Base-by-base conservation (phyloP, 2,113 vertebrate genomes). In the Falco punctatus region DNA sequence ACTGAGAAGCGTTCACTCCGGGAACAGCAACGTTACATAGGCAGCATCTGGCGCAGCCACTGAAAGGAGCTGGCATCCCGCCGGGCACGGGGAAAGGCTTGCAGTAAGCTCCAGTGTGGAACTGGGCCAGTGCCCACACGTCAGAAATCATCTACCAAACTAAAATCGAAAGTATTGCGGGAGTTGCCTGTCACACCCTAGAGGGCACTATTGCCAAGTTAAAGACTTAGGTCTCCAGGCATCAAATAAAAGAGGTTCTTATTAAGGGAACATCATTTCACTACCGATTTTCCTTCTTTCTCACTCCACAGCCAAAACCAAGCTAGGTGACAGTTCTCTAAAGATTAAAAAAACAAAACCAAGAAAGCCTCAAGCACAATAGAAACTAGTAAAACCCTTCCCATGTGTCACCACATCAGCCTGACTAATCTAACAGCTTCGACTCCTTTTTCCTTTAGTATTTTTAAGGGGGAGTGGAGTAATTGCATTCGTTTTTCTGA, bases 131-230 rank as follows among this genome's bases (percentile, higher is more conserved):
- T 35, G 54, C 40, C 86, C 85, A 70, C 40, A 5, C 23, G 73
- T 35, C 81, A 89, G 38, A 82, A 94, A 86, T 28, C 52, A 66
- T 48, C 78, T 52, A 71, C 55, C 48, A 62, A 54, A 66, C 11
- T 28, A 40, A 81, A 94, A 72, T 6, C 38, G 48, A 5, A 64
- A 86, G 38, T 23, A 42, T 8, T 42, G 59, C 30, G 66, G 54
- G 73, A 96, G 32, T 15, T 69, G 49, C 13, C 32, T 71, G 18
- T 80, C 72, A 77, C 74, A 85, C 96, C 84, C 89, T 96, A 97
- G 94, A 90, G 96, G 97, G 96, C 95, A 96, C 91, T 90, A 74
- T 90, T 95, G 90, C 54, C 85, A 84, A 95, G 64, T 15, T 61
- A 49, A 84, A 96, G 86, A 91, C 65, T 71, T 62, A 46, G 40